A percentile compares a stretch with the other conserved stretches of the same genome.
These are phyloP conservation scores for Andrena praecox DNA, from an alignment of 2,888 invertebrate genomes.

Conservation along the genomic window DNA sequence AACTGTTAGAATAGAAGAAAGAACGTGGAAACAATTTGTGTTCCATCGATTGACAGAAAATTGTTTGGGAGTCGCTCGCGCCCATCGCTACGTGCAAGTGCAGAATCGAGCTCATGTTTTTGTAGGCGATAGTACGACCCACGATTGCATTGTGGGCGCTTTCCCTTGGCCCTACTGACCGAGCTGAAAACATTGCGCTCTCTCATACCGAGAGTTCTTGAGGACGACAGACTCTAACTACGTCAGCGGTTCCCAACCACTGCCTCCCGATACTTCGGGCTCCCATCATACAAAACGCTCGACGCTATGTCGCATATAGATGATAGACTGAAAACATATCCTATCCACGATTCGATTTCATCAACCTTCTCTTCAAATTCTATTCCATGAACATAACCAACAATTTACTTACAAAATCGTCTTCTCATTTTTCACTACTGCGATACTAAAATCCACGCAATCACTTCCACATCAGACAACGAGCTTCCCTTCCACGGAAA, in stretches of 20 bases:
- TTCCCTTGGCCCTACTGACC: constrained; percentile 79
- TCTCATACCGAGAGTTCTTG: constrained; percentile 50
- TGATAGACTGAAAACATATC: no score
- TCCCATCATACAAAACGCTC: neutral
- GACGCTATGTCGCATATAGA: neutral
- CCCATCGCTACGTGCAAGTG: constrained; percentile 27
- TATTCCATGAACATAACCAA: no score
- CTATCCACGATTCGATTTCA: no score
- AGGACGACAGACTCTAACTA: constrained; percentile 42
- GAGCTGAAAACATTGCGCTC: constrained; percentile 72
- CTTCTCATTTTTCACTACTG: neutral
- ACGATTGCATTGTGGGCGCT: constrained; percentile 72
- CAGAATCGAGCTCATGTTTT: constrained; percentile 65
- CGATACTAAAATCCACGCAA: neutral
- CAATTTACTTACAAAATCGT: no score
- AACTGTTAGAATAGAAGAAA: no score
- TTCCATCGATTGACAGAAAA: neutral
- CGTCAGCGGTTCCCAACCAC: constrained; percentile 35
- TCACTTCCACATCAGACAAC: neutral
- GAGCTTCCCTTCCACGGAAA: neutral
- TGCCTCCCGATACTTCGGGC: neutral
- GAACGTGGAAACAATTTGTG: no score
- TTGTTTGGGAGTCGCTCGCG: constrained; percentile 3
- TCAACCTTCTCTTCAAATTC: no score
- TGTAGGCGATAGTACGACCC: constrained; percentile 55